A percentile compares a stretch with the other conserved stretches of the same genome.
Conservation (phyloP, 2,888 invertebrate genomes). For the Pachycephus smyrnensis region DNA sequence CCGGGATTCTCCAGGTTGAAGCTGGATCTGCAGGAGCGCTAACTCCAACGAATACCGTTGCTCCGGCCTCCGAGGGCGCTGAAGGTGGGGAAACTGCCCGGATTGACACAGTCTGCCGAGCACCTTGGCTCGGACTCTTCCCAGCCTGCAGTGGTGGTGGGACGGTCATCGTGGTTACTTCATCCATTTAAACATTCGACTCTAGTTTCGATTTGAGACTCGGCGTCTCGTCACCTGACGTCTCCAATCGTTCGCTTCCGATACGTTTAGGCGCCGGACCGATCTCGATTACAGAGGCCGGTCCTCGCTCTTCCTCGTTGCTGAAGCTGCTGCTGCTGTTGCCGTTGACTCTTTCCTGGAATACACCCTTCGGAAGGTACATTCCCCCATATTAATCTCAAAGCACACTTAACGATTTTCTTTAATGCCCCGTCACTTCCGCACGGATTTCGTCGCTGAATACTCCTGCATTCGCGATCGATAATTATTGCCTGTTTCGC, state of each 20-base stretch:
- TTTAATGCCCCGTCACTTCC: neutral
- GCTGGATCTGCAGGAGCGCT: conserved; percentile 51
- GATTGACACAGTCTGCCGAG: conserved; percentile 58
- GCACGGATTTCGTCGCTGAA: neutral
- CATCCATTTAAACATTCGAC: conserved; percentile 41
- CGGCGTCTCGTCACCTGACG: neutral
- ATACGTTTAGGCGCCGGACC: conserved; percentile 9
- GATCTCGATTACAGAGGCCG: neutral
- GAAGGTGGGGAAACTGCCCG: conserved; percentile 54
- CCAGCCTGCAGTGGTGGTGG: conserved; percentile 48
- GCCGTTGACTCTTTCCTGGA: neutral
- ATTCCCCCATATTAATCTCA: neutral
- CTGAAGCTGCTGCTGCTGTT: neutral
- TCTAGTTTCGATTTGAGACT: conserved; percentile 16
- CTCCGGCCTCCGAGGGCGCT: conserved; percentile 54
- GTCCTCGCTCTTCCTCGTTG: neutral
- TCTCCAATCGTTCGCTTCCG: neutral
- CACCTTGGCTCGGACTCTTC: conserved; percentile 40
- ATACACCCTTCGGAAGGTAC: neutral
- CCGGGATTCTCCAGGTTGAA: conserved; percentile 59
- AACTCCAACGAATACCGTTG: conserved; percentile 69
- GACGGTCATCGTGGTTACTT: conserved; percentile 55
- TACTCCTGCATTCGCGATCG: neutral
- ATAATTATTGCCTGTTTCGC: neutral
- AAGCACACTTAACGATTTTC: neutral